Percentiles rank a stretch among this genome's conserved stretches.
Conservation (phyloP, 2,888 invertebrate species). For the Nebria brevicollis region DNA sequence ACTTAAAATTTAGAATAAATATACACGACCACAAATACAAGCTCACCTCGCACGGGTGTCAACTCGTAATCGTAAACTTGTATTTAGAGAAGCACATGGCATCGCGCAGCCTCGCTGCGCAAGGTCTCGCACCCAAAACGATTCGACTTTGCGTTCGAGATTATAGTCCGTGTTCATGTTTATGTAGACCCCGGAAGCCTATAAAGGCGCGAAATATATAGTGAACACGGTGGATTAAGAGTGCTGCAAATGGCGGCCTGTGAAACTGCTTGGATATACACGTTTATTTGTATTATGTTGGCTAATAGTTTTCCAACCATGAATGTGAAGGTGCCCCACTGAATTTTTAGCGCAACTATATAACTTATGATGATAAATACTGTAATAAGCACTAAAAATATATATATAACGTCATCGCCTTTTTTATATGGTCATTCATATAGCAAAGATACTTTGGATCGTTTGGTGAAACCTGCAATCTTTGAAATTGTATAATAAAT, state of each 20-base stretch:
- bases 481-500: too few relatives aligned
- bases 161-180: slow-evolving; percentile 22
- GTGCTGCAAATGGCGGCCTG: not conserved
- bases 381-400: too few relatives aligned
- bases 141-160: slow-evolving; percentile 18
- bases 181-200: slow-evolving; percentile 37
- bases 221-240: not conserved
- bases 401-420: too few relatives aligned
- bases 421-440: too few relatives aligned
- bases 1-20: slow-evolving; percentile 39
- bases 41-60: slow-evolving; percentile 46
- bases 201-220: slow-evolving; percentile 37
- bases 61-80: slow-evolving; percentile 46
- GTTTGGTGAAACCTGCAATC: too few relatives aligned
- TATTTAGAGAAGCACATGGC: slow-evolving; percentile 44
- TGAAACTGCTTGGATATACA: not conserved
- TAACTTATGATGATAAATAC: too few relatives aligned
- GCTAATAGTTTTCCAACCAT: not conserved
- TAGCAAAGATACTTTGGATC: too few relatives aligned
- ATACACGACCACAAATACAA: slow-evolving; percentile 35
- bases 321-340: too few relatives aligned
- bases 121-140: slow-evolving; percentile 38
- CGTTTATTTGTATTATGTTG: not conserved
- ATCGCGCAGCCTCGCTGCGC: slow-evolving; percentile 43
- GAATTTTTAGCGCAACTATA: too few relatives aligned